phyloP scores from a whole-genome alignment of 2,113 vertebrate genomes.

The Plecturocebus donacophilus region DNA sequence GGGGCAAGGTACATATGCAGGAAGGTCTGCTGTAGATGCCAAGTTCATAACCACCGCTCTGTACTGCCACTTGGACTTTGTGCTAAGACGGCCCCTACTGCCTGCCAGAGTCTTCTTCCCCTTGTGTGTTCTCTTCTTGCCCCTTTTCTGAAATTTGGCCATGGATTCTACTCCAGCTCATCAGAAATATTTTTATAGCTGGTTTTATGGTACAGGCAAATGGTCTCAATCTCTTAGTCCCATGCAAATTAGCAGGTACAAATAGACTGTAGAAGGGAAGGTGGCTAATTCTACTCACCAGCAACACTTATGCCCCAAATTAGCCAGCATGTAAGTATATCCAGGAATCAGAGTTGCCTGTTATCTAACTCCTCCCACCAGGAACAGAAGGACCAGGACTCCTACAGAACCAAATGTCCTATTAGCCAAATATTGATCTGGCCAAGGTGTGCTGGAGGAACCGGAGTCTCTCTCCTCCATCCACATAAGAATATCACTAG shows the following conservation, averaged over 20 bases:
- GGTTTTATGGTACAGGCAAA: not conserved
- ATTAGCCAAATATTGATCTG: not conserved
- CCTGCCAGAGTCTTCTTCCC: not conserved
- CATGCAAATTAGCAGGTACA: not conserved
- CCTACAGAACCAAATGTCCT: not conserved
- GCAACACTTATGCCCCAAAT: not conserved
- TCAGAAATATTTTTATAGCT: not conserved
- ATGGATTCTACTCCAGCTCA: not conserved
- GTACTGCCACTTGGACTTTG: not conserved
- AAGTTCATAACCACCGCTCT: not conserved
- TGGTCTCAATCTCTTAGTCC: not conserved
- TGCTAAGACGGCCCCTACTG: not conserved
- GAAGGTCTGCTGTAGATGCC: not conserved
- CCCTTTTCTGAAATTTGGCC: not conserved
- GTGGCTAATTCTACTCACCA: not conserved
- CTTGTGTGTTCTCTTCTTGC: not conserved
- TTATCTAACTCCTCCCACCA: not conserved
- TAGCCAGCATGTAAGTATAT: not conserved
- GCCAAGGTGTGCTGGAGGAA: not conserved
- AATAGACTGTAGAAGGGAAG: not conserved
- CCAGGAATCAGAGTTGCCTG: not conserved
- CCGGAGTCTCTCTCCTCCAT: not conserved
- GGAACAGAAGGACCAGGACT: not conserved
- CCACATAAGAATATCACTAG: not conserved
- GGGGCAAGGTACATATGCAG: rapidly evolving